Base-by-base conservation (phyloP, 2,113 vertebrate species). In the Pyrgilauda ruficollis region DNA sequence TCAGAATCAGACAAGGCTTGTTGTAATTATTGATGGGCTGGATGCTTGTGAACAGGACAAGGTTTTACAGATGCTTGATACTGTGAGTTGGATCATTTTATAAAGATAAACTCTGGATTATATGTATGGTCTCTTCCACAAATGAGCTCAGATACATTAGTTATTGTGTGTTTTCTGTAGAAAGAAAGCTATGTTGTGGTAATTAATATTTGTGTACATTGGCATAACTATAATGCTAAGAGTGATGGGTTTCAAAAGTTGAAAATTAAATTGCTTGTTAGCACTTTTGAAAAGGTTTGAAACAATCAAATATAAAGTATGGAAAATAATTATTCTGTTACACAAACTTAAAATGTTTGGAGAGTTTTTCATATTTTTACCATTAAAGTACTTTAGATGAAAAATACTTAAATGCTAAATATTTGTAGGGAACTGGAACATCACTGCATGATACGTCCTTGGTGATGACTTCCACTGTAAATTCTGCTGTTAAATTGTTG, bases 11-110 rank as follows among this genome's bases (percentile, higher is more conserved):
- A 99, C 99, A 2, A 98, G 99, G 52, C 98, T 99, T 96, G 99
- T 99, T 17, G 99, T 99, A 49, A 99, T 99, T 97, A 99, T 99
- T 7, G 99, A 99, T 63, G 99, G 99, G 5, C 96, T 99, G 84
- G 99, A 99, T 64, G 99, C 99, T 81, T 99, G 99, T 59, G 99
- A 99, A 59, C 99, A 99, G 95, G 99, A 99, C 98, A 99, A 98
- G 97, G 99, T 99, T 68, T 98, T 99, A 66, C 99, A 99, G 97
- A 99, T 99, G 99, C 98, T 99, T 43, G 99, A 99, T 97, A 99
- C 99, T 37, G 99, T 99, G 93, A 26, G 98, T 98, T 78, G 28
- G 10, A 16, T 73, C 4, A 1, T 63, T 81, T 50, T 73, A 7
- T 59, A n/a, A 47, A 66, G 13, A 22, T 74, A 19, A 66, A 31